Evolutionary conservation across 1,140 invertebrate genomes (phyloP), one percentile per base, ranked within the genome.

Genomic region (Eumeta japonica): DNA sequence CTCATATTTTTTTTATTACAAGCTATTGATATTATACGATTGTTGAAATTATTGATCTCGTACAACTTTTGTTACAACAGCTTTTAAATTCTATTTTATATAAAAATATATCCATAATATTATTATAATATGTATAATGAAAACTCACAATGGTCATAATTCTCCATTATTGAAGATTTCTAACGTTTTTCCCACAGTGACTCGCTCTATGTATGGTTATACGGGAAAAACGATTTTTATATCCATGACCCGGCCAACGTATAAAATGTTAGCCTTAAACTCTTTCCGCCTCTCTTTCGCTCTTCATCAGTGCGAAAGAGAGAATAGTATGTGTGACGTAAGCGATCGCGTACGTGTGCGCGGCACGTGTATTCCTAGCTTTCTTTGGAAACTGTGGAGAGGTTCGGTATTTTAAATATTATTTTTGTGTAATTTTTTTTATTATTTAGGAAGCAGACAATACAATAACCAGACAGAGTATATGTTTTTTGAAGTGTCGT

Each of bases 221-320:
- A 54, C 64, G 45, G 48, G 58, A 53, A 56, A 65, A 73, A 61
- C 64, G 65, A 74, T 74, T 71, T 68, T 74, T 74, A 74, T 70
- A 71, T 73, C 68, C 66, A 62, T 74, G 68, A 74, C 68, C 68
- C 64, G 48, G 66, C 59, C 58, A 74, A 74, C 68, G 64, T 70
- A 74, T 74, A 74, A 74, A 71, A 71, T 66, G 66, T 74, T 74
- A 57, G 64, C 62, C 68, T 64, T 66, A 65, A 65, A 65, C 59
- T 59, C 43, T 39, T 41, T 4, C 16, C 29, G 35, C 34, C 30
- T 67, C 66, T 50, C 55, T 31, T 41, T 74, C 63, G 41, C 35
- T 40, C 35, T 15, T 16, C 16, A 35, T 47, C 46, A 19, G 68
- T 44, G 53, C 35, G 55, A 65, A 52, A n/a, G 56, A 44, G 56